Conservation (phyloP, 2,113 vertebrate genomes). For the Lasiurus cinereus region DNA sequence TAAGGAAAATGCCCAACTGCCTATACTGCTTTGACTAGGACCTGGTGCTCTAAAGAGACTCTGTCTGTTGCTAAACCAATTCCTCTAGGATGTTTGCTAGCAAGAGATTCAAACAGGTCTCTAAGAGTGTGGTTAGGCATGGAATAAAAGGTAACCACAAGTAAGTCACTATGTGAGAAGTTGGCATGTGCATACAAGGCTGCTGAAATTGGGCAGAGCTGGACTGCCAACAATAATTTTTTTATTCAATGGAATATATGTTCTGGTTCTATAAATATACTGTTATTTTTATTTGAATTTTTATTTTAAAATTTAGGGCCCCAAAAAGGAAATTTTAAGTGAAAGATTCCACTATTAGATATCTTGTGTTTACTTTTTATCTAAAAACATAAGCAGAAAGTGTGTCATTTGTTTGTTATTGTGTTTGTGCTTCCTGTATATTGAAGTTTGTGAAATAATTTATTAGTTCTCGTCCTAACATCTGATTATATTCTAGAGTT, state of each 20-base stretch:
- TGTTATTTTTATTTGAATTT: neutral
- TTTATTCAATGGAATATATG: neutral
- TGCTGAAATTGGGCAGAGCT: constrained; percentile 8
- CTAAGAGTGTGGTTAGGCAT: neutral
- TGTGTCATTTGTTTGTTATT: neutral
- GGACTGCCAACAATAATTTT: neutral
- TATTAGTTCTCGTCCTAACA: constrained; percentile 14
- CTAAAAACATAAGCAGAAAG: neutral
- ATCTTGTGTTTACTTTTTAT: neutral
- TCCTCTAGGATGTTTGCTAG: neutral
- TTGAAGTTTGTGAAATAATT: constrained; percentile 31
- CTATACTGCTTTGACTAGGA: neutral
- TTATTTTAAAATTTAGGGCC: constrained; percentile 1
- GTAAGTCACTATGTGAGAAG: neutral
- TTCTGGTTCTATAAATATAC: constrained; percentile 23
- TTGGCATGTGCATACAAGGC: neutral
- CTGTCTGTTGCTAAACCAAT: neutral
- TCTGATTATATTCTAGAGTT: neutral
- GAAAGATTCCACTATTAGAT: constrained; percentile 13
- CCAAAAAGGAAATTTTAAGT: neutral
- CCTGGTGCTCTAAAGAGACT: neutral
- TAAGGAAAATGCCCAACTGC: neutral
- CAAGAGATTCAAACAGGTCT: neutral
- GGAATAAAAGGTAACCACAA: constrained; percentile 15
- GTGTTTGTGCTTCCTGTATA: neutral